Base-by-base conservation (phyloP, 2,888 invertebrate genomes). In the Dusona sp. region DNA sequence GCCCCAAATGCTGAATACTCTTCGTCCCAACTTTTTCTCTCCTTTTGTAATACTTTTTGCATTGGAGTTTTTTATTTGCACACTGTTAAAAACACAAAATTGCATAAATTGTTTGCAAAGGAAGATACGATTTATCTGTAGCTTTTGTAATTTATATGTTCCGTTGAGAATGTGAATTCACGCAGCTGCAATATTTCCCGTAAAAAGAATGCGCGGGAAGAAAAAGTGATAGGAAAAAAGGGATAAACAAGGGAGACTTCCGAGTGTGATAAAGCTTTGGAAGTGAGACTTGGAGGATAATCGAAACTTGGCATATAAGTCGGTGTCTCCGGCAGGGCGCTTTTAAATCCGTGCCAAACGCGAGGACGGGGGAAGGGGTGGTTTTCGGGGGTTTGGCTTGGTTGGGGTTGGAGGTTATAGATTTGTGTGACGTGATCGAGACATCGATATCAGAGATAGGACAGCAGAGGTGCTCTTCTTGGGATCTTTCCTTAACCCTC, bases 401-500 rank as follows among this genome's bases (percentile, higher is more conserved):
- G 51, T 57, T 36, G 29, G 61, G 29, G 45, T 16, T 65, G 36
- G 61, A 36, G 74, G 42, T 70, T 74, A 84, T 78, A 79, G 85
- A 87, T 87, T 88, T 81, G 84, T 83, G 87, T 87, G 89, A 89
- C 89, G 84, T 77, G 88, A 89, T 88, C 87, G 85, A 84, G 82
- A 73, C 89, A 89, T 90, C 88, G 90, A 90, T 91, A 91, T 90
- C 89, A 88, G 90, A 91, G 90, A 91, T 91, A 89, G 89, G 86
- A 84, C 87, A 86, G 29, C 72, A 85, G 83, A 84, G 88, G 86
- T 88, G 87, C 88, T 87, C 85, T 79, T 79, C 83, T 80, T 54
- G 48, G 54, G 67, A 80, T 73, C 51, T 79, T 79, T 54, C 77
- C 33, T 16, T 33, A 33, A n/a, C 61, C 33, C 65, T 74, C 19